Base-by-base conservation (phyloP, 2,888 invertebrate species). In the Drosophila aldrichi region DNA sequence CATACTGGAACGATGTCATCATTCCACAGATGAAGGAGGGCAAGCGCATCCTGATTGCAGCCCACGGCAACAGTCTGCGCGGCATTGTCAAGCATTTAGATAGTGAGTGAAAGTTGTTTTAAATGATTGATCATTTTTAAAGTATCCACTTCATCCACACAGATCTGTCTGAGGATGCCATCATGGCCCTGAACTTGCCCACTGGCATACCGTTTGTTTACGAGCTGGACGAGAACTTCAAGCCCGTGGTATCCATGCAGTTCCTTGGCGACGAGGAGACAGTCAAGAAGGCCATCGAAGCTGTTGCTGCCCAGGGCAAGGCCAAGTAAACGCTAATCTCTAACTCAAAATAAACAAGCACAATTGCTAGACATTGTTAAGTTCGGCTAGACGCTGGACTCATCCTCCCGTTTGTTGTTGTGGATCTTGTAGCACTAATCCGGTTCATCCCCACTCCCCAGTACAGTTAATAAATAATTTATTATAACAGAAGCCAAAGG, bases 21-120 rank as follows among this genome's bases (percentile, higher is more conserved):
- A 89, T 92, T 93, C 93, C 94, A 70, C 94, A 97, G 94, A 94
- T 97, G 75, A 96, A 96, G 90, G 96, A 95, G 81, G 97, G 97
- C 78, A 97, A 97, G 92, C 95, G 93, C 56, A 96, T 97, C 72
- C 95, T 97, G 56, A 96, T 97, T 89, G 97, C 96, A 32, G 97
- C 97, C 41, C 97, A 97, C 90, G 97, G 97, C 63, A 97, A 97
- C 93, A 97, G 97, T 92, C 94, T 97, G 63, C 94, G 97, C 88
- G 97, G 97, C 81, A 96, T 97, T 88, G 97, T 97, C 3, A 97
- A 97, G 93, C 96, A 97, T 94, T 95, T 97, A 92, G 97, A 97
- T 92, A 94, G 96, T 96, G 93, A 94, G 95, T 93, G 0, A 2
- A 2, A 38, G 2, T n/a, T 4, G 2, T 5, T 20, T 10, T 34